Evolutionary conservation across 1,140 invertebrate species (phyloP).

Genomic region (Sitodiplosis mosellana): DNA sequence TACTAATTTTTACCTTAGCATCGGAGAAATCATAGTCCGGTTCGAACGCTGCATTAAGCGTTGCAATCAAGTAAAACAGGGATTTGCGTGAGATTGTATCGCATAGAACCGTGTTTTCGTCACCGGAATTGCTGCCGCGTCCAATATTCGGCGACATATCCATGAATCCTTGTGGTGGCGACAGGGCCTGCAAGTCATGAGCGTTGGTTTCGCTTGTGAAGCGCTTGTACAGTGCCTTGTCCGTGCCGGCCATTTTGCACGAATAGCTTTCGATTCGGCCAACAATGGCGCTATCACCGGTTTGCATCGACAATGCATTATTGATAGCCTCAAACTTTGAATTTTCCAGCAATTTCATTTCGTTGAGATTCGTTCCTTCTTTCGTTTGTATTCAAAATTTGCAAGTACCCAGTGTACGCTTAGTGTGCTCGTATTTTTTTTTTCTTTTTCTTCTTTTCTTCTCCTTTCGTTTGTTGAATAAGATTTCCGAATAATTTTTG

Average conservation of each 20-base stretch:
- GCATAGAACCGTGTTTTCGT: slow-evolving; percentile 72
- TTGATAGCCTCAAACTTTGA: slow-evolving; percentile 84
- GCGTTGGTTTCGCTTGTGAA: slow-evolving; percentile 62
- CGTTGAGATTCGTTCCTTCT: slow-evolving; percentile 2
- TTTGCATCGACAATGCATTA: slow-evolving; percentile 71
- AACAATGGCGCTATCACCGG: slow-evolving; percentile 76
- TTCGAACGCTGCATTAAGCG: slow-evolving; percentile 86
- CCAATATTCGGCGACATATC: slow-evolving; percentile 45
- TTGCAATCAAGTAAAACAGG: slow-evolving; percentile 93
- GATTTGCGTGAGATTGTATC: slow-evolving; percentile 92
- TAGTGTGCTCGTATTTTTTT: neutral
- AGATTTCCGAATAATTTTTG: neutral
- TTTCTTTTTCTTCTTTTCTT: neutral
- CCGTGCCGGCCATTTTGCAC: slow-evolving; percentile 90
- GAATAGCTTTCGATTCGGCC: slow-evolving; percentile 94
- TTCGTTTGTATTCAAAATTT: too few relatives aligned
- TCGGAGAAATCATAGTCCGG: slow-evolving; percentile 97
- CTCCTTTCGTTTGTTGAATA: neutral
- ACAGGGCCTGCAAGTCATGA: slow-evolving; percentile 79
- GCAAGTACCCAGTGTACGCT: too few relatives aligned
- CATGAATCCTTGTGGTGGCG: slow-evolving; percentile 59
- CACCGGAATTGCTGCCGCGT: slow-evolving; percentile 64
- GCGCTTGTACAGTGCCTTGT: slow-evolving; percentile 84
- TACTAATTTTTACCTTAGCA: slow-evolving; percentile 55
- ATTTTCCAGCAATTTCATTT: slow-evolving; percentile 91